These are phyloP conservation scores for Drosophila greeni DNA, from an alignment of 2,888 invertebrate genomes.

Conservation along the genomic window DNA sequence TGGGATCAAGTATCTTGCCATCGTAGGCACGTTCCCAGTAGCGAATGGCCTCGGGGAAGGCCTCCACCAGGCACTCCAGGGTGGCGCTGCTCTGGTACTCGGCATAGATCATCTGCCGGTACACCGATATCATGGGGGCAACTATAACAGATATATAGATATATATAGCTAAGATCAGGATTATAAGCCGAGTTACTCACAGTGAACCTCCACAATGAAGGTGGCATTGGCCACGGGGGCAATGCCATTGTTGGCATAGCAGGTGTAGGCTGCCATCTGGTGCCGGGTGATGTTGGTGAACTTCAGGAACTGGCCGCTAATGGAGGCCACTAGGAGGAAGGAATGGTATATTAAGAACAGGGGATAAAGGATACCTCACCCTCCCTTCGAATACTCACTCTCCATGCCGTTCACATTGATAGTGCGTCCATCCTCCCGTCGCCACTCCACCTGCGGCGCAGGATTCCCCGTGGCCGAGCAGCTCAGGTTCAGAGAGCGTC, in stretches of 20 bases:
- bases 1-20: constrained; percentile 85
- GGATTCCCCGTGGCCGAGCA: constrained; percentile 90
- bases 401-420: constrained; percentile 84
- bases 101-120: constrained; percentile 86
- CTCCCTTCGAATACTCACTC: constrained; percentile 78
- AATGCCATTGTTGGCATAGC: constrained; percentile 90
- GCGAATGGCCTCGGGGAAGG: constrained; percentile 90
- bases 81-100: constrained; percentile 84
- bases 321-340: constrained; percentile 82
- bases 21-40: constrained; percentile 90
- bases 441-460: constrained; percentile 88
- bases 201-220: constrained; percentile 92
- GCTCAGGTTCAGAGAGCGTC: constrained; percentile 88
- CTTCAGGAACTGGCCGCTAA: constrained; percentile 87
- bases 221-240: constrained; percentile 89
- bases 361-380: no score
- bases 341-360: not conserved
- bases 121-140: constrained; percentile 89
- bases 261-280: constrained; percentile 87
- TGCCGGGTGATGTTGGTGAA: constrained; percentile 86
- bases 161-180: constrained; percentile 5
- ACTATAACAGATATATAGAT: constrained; percentile 80
- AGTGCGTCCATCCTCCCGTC: constrained; percentile 82
- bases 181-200: constrained; percentile 82
- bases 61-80: constrained; percentile 91